phyloP scores from a whole-genome alignment of 2,113 vertebrate species.

The Gopherus evgoodei region DNA sequence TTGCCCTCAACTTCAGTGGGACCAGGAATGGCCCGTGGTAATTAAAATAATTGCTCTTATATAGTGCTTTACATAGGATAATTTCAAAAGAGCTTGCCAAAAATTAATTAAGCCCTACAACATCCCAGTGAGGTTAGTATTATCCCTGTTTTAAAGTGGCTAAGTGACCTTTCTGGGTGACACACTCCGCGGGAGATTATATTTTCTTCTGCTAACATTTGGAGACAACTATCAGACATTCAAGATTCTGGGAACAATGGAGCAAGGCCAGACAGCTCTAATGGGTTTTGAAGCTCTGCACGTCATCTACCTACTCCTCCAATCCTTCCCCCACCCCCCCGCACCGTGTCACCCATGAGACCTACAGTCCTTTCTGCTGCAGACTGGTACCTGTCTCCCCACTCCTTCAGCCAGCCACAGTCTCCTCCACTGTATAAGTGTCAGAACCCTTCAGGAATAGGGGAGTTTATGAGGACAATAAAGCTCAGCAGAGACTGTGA shows the following conservation, averaged over 20 bases:
- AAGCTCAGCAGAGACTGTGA: neutral
- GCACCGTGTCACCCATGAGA: neutral
- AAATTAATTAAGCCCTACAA: neutral
- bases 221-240: neutral
- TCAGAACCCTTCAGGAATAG: neutral
- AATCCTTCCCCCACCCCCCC: no score
- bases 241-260: neutral
- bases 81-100: neutral
- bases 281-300: neutral
- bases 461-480: neutral
- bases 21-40: neutral
- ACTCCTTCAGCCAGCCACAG: neutral
- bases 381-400: neutral
- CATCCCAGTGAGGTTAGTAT: neutral
- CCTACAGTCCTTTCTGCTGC: neutral
- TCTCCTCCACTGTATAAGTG: neutral
- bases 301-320: neutral
- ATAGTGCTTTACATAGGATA: fast-evolving
- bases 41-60: neutral
- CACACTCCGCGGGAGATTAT: neutral
- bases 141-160: neutral
- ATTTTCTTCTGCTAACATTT: neutral
- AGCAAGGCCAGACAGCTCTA: neutral
- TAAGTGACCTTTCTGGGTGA: neutral
- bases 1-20: neutral